phyloP scores from a whole-genome alignment of 2,113 vertebrate species.

The Dinomys branickii region DNA sequence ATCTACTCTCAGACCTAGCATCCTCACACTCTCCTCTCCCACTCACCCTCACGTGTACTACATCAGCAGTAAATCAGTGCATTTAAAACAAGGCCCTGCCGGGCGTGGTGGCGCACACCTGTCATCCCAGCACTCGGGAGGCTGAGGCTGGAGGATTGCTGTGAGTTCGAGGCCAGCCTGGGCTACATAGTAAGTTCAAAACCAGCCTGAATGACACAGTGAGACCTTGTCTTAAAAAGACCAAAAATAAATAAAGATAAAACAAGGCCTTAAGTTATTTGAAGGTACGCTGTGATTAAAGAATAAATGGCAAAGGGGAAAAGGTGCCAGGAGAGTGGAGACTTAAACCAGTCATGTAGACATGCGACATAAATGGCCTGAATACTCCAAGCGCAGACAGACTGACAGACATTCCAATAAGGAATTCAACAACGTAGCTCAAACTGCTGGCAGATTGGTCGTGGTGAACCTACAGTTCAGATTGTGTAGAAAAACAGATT shows the following conservation, averaged over 20 bases:
- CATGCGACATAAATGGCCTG: not conserved
- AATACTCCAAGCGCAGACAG: not conserved
- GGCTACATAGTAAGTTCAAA: too few relatives aligned
- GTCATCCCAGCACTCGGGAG: too few relatives aligned
- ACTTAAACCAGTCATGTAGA: not conserved
- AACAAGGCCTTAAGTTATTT: not conserved
- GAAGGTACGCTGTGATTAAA: not conserved
- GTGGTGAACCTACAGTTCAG: constrained; percentile 87
- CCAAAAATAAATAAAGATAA: not conserved
- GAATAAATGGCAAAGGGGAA: not conserved
- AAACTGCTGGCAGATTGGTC: constrained; percentile 93
- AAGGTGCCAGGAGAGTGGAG: not conserved
- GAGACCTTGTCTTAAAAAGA: too few relatives aligned
- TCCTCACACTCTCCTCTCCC: not conserved
- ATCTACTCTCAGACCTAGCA: not conserved
- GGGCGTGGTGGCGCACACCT: too few relatives aligned
- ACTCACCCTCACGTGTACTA: not conserved
- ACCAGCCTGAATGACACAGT: too few relatives aligned
- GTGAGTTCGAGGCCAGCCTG: too few relatives aligned
- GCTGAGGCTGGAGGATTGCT: too few relatives aligned
- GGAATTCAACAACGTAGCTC: constrained; percentile 86
- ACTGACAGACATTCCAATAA: constrained; percentile 71
- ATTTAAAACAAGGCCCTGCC: not conserved
- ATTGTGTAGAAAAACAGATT: not conserved
- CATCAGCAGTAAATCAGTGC: not conserved